These are phyloP conservation scores for Oncorhynchus kisutch DNA, from an alignment of 2,113 vertebrate species.

Conservation along the genomic window DNA sequence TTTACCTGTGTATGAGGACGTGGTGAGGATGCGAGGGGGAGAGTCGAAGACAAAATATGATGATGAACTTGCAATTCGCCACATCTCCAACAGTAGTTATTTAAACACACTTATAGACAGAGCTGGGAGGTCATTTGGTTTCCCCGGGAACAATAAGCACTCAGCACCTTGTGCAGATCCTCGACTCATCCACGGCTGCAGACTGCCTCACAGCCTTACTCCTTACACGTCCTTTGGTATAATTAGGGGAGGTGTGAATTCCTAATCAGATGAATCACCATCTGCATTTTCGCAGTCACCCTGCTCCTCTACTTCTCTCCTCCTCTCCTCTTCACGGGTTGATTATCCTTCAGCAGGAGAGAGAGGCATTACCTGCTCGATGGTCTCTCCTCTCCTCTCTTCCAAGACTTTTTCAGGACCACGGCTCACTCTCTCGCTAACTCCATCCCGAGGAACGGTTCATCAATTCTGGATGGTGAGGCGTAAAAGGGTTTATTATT, in stretches of 20 bases:
- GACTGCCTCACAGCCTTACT: conserved; percentile 28
- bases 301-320: background rate
- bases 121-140: conserved; percentile 70
- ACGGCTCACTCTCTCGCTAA: background rate
- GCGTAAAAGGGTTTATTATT: conserved; percentile 61
- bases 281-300: conserved; percentile 54
- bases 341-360: conserved; percentile 52
- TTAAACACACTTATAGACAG: conserved; percentile 48
- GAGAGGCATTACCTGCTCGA: background rate
- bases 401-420: conserved; percentile 15
- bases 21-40: background rate
- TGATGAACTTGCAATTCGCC: conserved; percentile 33
- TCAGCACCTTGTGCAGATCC: conserved; percentile 47
- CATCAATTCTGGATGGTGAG: conserved; percentile 66
- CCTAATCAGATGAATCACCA: conserved; percentile 67
- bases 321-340: conserved; percentile 12
- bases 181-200: background rate
- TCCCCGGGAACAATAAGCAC: conserved; percentile 65
- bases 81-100: conserved; percentile 47
- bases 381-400: conserved; percentile 14
- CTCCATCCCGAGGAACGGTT: conserved; percentile 54
- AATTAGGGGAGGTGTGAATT: conserved; percentile 70
- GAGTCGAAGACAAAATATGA: conserved; percentile 38
- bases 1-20: conserved; percentile 14
- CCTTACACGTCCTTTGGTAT: conserved; percentile 56